Percentiles rank a stretch among this genome's conserved stretches.
These are phyloP conservation scores for Eristalis arbustorum DNA, from an alignment of 2,888 invertebrate genomes.

Conservation along the genomic window DNA sequence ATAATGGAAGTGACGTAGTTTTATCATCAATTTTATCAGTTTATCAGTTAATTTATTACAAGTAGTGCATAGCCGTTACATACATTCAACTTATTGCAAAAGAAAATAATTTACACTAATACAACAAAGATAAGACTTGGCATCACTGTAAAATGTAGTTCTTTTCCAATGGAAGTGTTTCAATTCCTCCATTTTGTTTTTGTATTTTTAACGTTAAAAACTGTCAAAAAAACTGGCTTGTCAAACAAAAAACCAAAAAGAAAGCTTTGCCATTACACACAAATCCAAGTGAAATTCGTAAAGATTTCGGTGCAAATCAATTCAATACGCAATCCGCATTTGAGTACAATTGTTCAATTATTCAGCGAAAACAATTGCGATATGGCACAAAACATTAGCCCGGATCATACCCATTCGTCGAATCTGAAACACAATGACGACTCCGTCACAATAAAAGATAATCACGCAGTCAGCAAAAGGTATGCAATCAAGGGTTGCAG, in stretches of 20 bases:
- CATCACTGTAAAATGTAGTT: background rate
- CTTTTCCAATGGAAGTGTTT: constrained; percentile 14
- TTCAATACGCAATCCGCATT: constrained; percentile 31
- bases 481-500: constrained; percentile 79
- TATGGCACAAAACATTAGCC: constrained; percentile 95
- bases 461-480: constrained; percentile 95
- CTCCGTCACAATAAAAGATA: constrained; percentile 88
- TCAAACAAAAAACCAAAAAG: constrained; percentile 70
- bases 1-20: no score
- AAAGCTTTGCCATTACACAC: constrained; percentile 59
- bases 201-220: constrained; percentile 72
- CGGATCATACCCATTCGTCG: constrained; percentile 87
- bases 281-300: constrained; percentile 58
- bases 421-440: constrained; percentile 91
- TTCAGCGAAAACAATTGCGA: constrained; percentile 26
- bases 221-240: constrained; percentile 73
- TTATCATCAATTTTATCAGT: no score
- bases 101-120: no score
- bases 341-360: constrained; percentile 7
- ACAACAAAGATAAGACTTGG: background rate
- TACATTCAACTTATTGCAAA: no score
- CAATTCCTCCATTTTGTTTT: constrained; percentile 72
- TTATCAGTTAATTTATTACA: no score
- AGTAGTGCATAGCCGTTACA: no score
- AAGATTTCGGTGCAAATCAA: constrained; percentile 50